Base-by-base conservation (phyloP, 2,113 vertebrate genomes). In the Scomber japonicus region DNA sequence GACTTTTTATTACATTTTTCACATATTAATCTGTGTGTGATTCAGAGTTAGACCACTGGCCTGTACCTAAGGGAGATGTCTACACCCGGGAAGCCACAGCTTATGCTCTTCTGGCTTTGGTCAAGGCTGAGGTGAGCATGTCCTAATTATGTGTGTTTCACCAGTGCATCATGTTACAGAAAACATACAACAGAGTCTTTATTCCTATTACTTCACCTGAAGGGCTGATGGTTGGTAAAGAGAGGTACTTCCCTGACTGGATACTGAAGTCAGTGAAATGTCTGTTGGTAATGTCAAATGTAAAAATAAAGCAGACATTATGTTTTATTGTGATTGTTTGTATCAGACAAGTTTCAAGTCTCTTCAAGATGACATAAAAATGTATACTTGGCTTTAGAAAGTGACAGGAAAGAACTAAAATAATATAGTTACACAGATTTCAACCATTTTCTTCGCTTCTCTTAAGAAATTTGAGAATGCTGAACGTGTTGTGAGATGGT, bases 11-110 rank as follows among this genome's bases (percentile, higher is more conserved):
- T 27, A 2, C 2, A 27, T 27, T 27, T 27, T 27, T 27, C 24
- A 27, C 24, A 27, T 27, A 27, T 27, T 27, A 27, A 14, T 65
- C 15, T 81, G 1, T 60, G 14, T 78, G 19, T 67, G 50, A 2
- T 0, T 80, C 54, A 98, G 97, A 46, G 0, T 12, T 51, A 0
- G 72, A 35, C 44, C 75, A 92, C 19, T 98, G 97, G 97, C 85
- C 89, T 19, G 95, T 95, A 3, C 17, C 17, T 3, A 84, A 69
- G 0, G 57, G 93, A 31, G 63, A 0, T 0, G 75, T 96, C 35
- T 96, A 95, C 91, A 95, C 93, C 1, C 89, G 97, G 16, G 97
- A 99, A 82, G 96, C 96, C 75, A 97, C 97, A 0, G 96, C 96
- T 17, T 99, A 98, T 0, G 96, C 95, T 0, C 90, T 99, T 65